Evolutionary conservation across 2,113 vertebrate genomes (phyloP).

Genomic region (Laticauda colubrina): DNA sequence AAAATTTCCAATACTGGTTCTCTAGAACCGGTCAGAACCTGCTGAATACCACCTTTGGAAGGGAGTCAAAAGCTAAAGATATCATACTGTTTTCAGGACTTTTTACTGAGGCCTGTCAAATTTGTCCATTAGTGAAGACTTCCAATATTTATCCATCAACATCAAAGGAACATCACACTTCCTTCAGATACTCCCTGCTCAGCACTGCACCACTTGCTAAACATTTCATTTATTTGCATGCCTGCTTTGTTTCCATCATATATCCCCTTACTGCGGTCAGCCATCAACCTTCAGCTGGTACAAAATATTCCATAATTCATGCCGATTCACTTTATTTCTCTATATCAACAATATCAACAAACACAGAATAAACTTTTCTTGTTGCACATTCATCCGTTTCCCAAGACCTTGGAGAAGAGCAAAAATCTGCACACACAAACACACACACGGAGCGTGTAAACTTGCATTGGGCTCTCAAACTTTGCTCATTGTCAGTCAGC

Average conservation of each 20-base stretch:
- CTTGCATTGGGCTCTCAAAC: neutral
- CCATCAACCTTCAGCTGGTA: neutral
- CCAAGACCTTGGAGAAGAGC: neutral
- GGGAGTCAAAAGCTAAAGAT: neutral
- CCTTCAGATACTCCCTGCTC: neutral
- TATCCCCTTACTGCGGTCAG: neutral
- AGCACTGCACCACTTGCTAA: neutral
- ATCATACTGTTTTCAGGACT: neutral
- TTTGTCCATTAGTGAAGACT: neutral
- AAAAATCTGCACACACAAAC: neutral
- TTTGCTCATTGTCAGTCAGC: neutral
- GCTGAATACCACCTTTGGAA: neutral
- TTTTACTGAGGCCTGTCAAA: neutral
- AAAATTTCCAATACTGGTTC: too few relatives aligned
- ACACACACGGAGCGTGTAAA: neutral
- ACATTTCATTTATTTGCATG: neutral
- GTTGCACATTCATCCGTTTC: neutral
- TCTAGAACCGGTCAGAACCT: too few relatives aligned
- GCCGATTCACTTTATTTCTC: neutral
- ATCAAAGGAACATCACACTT: neutral
- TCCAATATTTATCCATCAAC: neutral
- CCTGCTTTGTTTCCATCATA: neutral
- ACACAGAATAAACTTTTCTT: neutral
- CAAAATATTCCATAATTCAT: neutral
- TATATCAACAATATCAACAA: neutral